phyloP scores from a whole-genome alignment of 2,888 invertebrate species.

The Papilio protenor region DNA sequence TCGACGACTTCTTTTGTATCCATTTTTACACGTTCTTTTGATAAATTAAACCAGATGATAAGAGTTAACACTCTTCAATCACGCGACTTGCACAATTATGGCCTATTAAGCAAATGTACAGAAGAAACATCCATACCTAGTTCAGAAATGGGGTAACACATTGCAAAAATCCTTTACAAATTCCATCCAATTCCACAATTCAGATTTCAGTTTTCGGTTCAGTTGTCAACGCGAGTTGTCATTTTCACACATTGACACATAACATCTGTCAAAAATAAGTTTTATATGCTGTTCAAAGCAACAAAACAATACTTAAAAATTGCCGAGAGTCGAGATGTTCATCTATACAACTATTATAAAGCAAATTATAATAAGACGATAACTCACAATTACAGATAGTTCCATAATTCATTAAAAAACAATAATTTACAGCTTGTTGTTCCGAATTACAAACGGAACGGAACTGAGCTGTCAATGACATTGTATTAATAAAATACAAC shows the following conservation, averaged over 20 bases:
- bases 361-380: background rate
- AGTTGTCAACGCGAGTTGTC: background rate
- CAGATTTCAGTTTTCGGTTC: too few species aligned
- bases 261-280: background rate
- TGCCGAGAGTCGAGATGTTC: too few species aligned
- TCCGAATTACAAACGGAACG: conserved; percentile 2
- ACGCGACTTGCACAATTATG: background rate
- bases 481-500: background rate
- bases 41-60: background rate
- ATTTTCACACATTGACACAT: background rate
- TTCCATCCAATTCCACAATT: too few species aligned
- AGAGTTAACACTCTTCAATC: background rate
- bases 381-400: background rate
- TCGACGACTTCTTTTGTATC: conserved; percentile 85
- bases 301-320: too few species aligned
- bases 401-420: background rate
- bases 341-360: background rate
- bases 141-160: background rate
- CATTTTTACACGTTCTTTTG: conserved; percentile 64
- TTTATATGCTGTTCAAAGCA: background rate
- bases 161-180: too few species aligned
- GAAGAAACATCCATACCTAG: background rate
- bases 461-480: conserved; percentile 5
- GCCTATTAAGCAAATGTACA: background rate
- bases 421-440: background rate